Evolutionary conservation across 2,113 vertebrate species (phyloP).

Genomic region (Dicrurus megarhynchus): DNA sequence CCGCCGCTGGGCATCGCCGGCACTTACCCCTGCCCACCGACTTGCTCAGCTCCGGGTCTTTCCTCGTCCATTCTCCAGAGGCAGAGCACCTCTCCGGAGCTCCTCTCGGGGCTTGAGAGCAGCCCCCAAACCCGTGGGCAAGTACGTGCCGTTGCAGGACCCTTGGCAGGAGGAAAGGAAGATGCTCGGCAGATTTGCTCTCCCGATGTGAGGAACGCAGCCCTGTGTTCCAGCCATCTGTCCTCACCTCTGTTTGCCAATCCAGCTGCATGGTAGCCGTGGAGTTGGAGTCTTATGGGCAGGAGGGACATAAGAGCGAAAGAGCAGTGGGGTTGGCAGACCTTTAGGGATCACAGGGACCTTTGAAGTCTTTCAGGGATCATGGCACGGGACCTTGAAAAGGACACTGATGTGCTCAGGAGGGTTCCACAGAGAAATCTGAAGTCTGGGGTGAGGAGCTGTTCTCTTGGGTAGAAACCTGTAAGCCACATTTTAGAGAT

Average conservation of each 20-base stretch:
- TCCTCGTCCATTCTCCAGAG: not conserved
- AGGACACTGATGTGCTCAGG: not conserved
- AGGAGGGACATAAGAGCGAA: not conserved
- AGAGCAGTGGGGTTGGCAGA: not conserved
- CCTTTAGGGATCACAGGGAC: not conserved
- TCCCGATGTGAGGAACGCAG: not conserved
- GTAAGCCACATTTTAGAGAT: not conserved
- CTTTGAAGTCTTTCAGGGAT: not conserved
- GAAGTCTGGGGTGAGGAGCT: not conserved
- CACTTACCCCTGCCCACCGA: too few species aligned
- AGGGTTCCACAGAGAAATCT: not conserved
- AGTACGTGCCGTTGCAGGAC: not conserved
- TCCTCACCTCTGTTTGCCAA: accelerated
- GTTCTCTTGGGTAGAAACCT: not conserved
- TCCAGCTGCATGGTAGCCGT: not conserved
- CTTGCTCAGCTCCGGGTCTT: not conserved
- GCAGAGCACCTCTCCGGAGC: not conserved
- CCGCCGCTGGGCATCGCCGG: not conserved
- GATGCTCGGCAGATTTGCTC: not conserved
- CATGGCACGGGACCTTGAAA: not conserved
- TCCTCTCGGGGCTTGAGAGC: not conserved
- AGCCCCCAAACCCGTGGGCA: not conserved
- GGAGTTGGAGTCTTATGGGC: not conserved
- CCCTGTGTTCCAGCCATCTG: accelerated
- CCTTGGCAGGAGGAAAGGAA: not conserved